Percentiles rank a stretch among this genome's conserved stretches.
Evolutionary conservation across 1,140 invertebrate species (phyloP).

Genomic region (Orchestia grillus): DNA sequence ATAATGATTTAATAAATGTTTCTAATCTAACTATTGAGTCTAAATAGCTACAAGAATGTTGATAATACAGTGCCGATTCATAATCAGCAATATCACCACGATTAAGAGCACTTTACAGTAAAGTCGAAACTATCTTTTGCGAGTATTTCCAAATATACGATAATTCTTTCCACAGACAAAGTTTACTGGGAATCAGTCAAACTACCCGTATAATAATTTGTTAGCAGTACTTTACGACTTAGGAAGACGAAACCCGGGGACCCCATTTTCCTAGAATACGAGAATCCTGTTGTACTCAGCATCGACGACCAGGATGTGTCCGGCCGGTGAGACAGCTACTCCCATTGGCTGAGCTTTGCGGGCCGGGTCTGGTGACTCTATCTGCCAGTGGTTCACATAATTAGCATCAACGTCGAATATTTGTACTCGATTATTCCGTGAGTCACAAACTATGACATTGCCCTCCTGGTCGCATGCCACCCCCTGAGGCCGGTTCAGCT

Average conservation of each 20-base stretch:
- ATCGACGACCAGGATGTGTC: constrained; percentile 17
- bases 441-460: constrained; percentile 90
- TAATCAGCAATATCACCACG: no score
- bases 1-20: no score
- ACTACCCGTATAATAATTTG: neutral
- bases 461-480: constrained; percentile 89
- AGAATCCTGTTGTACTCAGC: constrained; percentile 46
- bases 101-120: no score
- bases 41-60: no score
- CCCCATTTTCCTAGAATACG: neutral
- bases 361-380: neutral
- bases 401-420: constrained; percentile 49
- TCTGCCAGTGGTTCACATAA: constrained; percentile 18
- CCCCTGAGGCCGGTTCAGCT: constrained; percentile 83
- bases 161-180: no score
- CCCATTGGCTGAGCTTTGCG: neutral
- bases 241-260: neutral
- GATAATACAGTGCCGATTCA: no score
- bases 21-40: no score
- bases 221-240: neutral
- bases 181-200: neutral
- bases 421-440: constrained; percentile 83
- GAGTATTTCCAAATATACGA: no score
- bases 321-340: neutral
- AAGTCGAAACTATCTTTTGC: no score